A percentile compares a stretch with the other conserved stretches of the same genome.
phyloP scores from a whole-genome alignment of 2,888 invertebrate species.

The Dastarcus helophoroides region DNA sequence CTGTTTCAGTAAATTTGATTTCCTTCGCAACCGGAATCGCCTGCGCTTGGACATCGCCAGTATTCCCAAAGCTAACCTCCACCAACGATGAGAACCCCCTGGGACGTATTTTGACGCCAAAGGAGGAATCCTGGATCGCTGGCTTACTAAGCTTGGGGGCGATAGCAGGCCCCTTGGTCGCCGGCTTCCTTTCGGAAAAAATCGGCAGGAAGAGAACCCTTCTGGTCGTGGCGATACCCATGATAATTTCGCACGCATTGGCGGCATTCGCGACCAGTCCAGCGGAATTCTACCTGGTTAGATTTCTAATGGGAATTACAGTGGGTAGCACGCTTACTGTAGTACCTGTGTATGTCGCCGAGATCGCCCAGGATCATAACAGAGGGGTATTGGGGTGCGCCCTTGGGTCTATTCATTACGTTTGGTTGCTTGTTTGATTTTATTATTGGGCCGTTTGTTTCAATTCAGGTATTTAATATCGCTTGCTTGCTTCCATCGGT shows the following conservation, averaged over 20 bases:
- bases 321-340: slow-evolving; percentile 58
- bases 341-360: slow-evolving; percentile 75
- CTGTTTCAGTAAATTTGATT: slow-evolving; percentile 22
- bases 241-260: slow-evolving; percentile 39
- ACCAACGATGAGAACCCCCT: slow-evolving; percentile 18
- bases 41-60: slow-evolving; percentile 22
- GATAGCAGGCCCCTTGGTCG: slow-evolving; percentile 19
- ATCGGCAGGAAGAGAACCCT: slow-evolving; percentile 57
- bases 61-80: slow-evolving; percentile 18
- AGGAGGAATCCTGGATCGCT: slow-evolving; percentile 22
- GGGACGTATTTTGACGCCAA: slow-evolving; percentile 13
- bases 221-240: slow-evolving; percentile 49
- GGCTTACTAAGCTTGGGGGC: slow-evolving; percentile 21
- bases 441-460: slow-evolving; percentile 18
- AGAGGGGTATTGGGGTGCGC: slow-evolving; percentile 57
- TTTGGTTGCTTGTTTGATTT: slow-evolving; percentile 16
- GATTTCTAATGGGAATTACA: slow-evolving; percentile 50
- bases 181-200: slow-evolving; percentile 17
- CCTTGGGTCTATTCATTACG: slow-evolving; percentile 16
- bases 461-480: slow-evolving; percentile 16
- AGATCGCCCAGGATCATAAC: slow-evolving; percentile 66
- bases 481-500: slow-evolving; percentile 16
- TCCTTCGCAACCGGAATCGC: slow-evolving; percentile 18
- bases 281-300: slow-evolving; percentile 39
- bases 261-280: slow-evolving; percentile 18